Evolutionary conservation across 2,888 invertebrate genomes (phyloP).

Genomic region (Melanostoma scalare): DNA sequence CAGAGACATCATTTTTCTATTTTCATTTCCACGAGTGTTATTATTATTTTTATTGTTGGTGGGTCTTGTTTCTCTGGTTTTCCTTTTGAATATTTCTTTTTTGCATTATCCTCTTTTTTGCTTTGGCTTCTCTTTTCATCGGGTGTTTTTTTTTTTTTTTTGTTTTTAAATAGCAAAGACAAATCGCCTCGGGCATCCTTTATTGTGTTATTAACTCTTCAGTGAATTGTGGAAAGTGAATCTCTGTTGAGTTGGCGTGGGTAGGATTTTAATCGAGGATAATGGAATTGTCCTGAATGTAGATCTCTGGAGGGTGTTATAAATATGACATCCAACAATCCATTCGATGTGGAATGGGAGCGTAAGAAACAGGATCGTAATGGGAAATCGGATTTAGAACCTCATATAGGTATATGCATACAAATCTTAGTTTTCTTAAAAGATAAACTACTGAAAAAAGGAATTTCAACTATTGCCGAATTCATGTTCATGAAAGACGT

Average conservation of each 20-base stretch:
- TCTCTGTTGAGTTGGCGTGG: neutral
- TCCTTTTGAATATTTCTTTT: neutral
- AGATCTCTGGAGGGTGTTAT: constrained; percentile 51
- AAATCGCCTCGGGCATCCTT: constrained; percentile 60
- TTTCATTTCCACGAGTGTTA: constrained; percentile 43
- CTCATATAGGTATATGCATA: no score
- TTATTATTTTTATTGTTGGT: constrained; percentile 47
- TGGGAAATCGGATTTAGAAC: no score
- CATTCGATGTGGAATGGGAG: constrained; percentile 12
- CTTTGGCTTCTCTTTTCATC: neutral
- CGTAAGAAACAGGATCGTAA: constrained; percentile 1
- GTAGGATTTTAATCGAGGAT: constrained; percentile 52
- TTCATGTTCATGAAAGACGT: no score
- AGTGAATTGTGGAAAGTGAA: constrained; percentile 64
- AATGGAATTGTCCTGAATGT: constrained; percentile 54
- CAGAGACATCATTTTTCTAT: constrained; percentile 53
- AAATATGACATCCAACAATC: constrained; percentile 21
- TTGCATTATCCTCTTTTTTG: neutral
- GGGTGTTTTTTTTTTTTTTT: constrained; percentile 28
- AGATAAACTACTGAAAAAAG: no score
- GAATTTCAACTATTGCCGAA: no score
- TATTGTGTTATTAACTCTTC: constrained; percentile 72
- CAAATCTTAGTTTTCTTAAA: no score
- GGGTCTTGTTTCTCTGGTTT: constrained; percentile 8
- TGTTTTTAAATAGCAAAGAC: constrained; percentile 56